phyloP scores from a whole-genome alignment of 2,797 vertebrate genomes.

The Carcharodon carcharias region DNA sequence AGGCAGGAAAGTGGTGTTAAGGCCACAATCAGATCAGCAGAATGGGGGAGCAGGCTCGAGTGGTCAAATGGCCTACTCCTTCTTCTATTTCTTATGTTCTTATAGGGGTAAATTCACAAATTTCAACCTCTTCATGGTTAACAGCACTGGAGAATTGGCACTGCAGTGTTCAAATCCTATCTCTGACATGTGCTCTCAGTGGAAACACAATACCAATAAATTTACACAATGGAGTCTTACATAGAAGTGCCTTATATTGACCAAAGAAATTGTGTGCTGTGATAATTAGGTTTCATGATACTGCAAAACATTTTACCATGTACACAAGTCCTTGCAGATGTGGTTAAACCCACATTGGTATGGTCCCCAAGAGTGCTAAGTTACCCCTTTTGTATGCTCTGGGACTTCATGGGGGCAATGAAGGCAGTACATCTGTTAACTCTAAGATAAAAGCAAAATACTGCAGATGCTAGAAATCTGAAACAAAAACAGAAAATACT shows the following conservation, averaged over 20 bases:
- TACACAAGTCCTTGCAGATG: neutral
- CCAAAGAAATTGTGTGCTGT: neutral
- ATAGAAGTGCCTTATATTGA: too few species aligned
- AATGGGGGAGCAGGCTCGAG: too few species aligned
- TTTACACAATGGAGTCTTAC: neutral
- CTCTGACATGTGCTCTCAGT: neutral
- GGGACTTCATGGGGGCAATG: slow-evolving; percentile 8
- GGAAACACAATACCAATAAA: neutral
- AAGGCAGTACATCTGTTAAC: neutral
- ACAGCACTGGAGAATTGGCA: neutral
- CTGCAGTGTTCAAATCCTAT: neutral
- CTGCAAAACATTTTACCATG: neutral
- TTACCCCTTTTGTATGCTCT: neutral
- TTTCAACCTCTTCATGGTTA: neutral
- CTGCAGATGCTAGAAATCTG: too few species aligned
- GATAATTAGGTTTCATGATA: neutral
- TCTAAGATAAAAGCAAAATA: too few species aligned
- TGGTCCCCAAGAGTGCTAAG: slow-evolving; percentile 4
- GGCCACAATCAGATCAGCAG: too few species aligned
- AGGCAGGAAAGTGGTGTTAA: too few species aligned
- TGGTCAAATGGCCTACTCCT: too few species aligned
- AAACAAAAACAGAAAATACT: too few species aligned
- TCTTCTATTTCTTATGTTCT: too few species aligned
- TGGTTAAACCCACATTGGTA: neutral
- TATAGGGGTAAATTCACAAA: neutral